phyloP scores from a whole-genome alignment of 2,113 vertebrate genomes.

The Actenoides hombroni region DNA sequence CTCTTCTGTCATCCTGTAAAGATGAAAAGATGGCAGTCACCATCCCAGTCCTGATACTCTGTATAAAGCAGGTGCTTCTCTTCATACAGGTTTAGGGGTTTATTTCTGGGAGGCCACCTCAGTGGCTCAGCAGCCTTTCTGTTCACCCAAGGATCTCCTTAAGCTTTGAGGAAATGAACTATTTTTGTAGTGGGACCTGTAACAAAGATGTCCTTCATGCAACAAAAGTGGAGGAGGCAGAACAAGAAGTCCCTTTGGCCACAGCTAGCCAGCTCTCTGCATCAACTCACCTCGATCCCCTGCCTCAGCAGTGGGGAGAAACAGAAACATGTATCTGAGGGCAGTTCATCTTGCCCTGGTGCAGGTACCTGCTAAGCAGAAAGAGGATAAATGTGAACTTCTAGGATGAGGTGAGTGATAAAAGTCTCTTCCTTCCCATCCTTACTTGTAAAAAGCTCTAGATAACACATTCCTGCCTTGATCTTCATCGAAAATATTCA shows the following conservation, averaged over 20 bases:
- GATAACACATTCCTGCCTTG: not conserved
- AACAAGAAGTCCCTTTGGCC: not conserved
- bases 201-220: not conserved
- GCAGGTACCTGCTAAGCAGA: not conserved
- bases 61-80: not conserved
- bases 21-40: not conserved
- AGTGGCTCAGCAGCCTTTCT: not conserved
- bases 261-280: not conserved
- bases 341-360: not conserved
- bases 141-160: not conserved
- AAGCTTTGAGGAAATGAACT: not conserved
- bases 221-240: not conserved
- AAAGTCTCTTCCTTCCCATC: not conserved
- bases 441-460: not conserved
- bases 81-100: not conserved
- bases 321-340: accelerated
- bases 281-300: not conserved
- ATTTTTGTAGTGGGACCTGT: not conserved
- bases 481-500: not conserved
- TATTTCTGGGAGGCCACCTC: not conserved
- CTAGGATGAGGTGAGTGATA: not conserved
- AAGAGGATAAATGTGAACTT: not conserved
- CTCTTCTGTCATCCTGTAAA: not conserved
- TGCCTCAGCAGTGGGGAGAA: not conserved
- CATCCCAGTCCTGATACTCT: accelerated